A percentile compares a stretch with the other conserved stretches of the same genome.
These are phyloP conservation scores for Catocala fraxini DNA, from an alignment of 2,888 invertebrate species.

Conservation along the genomic window DNA sequence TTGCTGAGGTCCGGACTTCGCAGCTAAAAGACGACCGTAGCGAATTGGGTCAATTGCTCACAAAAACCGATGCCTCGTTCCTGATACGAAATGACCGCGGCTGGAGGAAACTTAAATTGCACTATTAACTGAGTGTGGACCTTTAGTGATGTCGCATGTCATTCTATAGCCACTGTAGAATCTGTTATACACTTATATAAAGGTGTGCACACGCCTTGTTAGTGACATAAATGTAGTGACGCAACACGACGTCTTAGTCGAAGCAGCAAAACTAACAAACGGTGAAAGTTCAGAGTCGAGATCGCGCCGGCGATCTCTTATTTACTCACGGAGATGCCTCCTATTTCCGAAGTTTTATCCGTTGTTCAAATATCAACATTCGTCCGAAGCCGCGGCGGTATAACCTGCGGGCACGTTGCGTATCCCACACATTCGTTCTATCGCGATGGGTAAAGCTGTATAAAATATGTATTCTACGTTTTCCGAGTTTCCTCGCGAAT, in stretches of 20 bases:
- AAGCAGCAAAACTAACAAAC: conserved; percentile 72
- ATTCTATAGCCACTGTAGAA: conserved; percentile 28
- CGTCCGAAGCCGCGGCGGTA: neutral
- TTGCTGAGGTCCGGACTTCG: conserved; percentile 33
- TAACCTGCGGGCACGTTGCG: neutral
- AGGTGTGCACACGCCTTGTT: conserved; percentile 56
- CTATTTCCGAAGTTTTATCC: conserved; percentile 36
- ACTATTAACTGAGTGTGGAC: conserved; percentile 12
- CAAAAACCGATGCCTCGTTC: conserved; percentile 30
- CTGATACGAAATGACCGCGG: conserved; percentile 16
- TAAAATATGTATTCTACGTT: conserved; percentile 44
- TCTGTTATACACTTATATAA: conserved; percentile 58
- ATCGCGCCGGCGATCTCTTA: conserved; percentile 31
- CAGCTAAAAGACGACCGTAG: conserved; percentile 23
- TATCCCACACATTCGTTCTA: neutral
- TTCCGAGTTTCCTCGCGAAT: conserved; percentile 63
- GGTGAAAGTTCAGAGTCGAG: conserved; percentile 78
- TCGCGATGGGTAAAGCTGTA: conserved; percentile 14
- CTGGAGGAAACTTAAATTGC: conserved; percentile 27
- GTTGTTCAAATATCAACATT: conserved; percentile 36
- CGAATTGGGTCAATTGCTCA: conserved; percentile 56
- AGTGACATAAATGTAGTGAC: conserved; percentile 66
- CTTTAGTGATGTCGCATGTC: conserved; percentile 18
- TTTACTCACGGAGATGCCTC: conserved; percentile 37
- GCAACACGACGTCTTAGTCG: conserved; percentile 71